Evolutionary conservation across 2,797 vertebrate genomes (phyloP), one percentile per base, ranked within the genome.

Genomic region (Discoglossus pictus): DNA sequence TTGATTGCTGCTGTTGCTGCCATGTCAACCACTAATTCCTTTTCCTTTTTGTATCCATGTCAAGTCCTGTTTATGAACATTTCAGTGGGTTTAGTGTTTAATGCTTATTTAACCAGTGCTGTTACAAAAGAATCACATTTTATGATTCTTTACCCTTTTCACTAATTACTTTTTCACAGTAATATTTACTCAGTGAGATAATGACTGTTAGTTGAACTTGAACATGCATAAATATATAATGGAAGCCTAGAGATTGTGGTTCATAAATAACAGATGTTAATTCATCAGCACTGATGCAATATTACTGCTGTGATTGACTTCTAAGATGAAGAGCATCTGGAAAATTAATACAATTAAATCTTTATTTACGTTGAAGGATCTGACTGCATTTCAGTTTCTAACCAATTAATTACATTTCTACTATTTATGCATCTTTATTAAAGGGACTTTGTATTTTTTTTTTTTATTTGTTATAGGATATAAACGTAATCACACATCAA

Each of bases 1-100:
- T 67, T 59, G 54, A 59, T 51, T 40, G 18, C n/a, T 42, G 11
- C 36, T 21, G 12, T 25, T 61, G 15, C 56, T 62, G 27, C 34
- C 44, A 50, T 62, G 44, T 50, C 59, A 62, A 50, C 44, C 24
- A 17, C 56, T 44, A 13, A 66, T 56, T 56, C 52, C 56, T 54
- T 66, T n/a, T 10, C 51, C 25, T 36, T 61, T 31, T 42, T 60
- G 35, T 38, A 68, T 44, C 50, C 16, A 43, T 15, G 48, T 50
- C 36, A 60, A 52, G 25, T 12, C n/a, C 17, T 60, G 35, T 58
- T 50, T 51, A 58, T 60, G 10, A 61, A 60, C 34, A 52, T 43
- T 39, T 40, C 18, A 43, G 13, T 18, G 24, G 25, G 16, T 40
- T 20, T 34, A 18, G 46, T 13, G 34, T 6, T 61, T 52, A 52